These are phyloP conservation scores for Venusia cambrica DNA, from an alignment of 2,888 invertebrate genomes.

Conservation along the genomic window DNA sequence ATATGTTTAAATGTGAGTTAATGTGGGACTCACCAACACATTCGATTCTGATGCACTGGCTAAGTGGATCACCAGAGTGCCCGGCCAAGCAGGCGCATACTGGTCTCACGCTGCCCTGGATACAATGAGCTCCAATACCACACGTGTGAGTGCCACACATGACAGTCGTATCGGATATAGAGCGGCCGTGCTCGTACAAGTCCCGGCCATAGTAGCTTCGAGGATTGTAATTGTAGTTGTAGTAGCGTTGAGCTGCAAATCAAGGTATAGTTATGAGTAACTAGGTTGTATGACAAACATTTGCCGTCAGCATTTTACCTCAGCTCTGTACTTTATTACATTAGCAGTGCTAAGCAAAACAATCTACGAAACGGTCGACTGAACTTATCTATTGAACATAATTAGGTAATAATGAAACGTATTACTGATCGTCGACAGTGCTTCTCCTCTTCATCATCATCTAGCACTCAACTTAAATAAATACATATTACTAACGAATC, in stretches of 20 bases:
- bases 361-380: no score
- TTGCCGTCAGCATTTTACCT: no score
- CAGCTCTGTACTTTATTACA: no score
- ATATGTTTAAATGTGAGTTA: neutral
- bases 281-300: no score
- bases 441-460: no score
- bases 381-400: no score
- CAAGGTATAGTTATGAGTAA: no score
- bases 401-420: no score
- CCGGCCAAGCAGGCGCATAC: conserved; percentile 91
- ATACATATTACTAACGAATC: no score
- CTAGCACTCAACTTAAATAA: no score
- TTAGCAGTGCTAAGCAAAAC: no score
- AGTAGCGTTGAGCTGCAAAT: conserved; percentile 58
- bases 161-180: conserved; percentile 67
- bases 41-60: conserved; percentile 86
- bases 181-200: conserved; percentile 66
- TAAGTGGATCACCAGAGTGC: conserved; percentile 89
- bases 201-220: conserved; percentile 57
- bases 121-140: conserved; percentile 85
- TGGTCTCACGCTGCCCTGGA: conserved; percentile 84
- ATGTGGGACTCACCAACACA: conserved; percentile 83
- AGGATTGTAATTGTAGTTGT: conserved; percentile 48
- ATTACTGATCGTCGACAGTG: no score
- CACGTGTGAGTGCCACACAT: conserved; percentile 83